A percentile compares a stretch with the other conserved stretches of the same genome.
phyloP scores from a whole-genome alignment of 2,113 vertebrate genomes.

The Saccopteryx bilineata region DNA sequence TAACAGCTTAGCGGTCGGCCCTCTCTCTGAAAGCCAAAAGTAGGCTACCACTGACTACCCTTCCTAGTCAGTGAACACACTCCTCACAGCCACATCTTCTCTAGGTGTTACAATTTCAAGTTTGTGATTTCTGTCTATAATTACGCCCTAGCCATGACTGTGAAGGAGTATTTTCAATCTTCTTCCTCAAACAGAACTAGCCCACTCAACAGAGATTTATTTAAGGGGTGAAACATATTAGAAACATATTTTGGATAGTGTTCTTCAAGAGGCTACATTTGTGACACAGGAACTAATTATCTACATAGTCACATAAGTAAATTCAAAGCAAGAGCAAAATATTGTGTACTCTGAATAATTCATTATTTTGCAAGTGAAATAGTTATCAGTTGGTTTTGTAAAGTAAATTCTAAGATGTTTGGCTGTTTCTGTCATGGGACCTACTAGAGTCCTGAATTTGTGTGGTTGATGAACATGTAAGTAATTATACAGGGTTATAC shows the following conservation, averaged over 20 bases:
- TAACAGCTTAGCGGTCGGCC: not conserved
- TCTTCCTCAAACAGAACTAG: not conserved
- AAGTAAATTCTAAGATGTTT: constrained; percentile 50
- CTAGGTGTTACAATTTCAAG: not conserved
- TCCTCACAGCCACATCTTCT: not conserved
- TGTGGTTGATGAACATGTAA: not conserved
- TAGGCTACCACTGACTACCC: not conserved
- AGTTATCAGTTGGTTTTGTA: constrained; percentile 2
- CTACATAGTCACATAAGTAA: not conserved
- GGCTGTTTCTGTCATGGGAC: not conserved
- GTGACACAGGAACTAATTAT: not conserved
- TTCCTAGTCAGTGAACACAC: not conserved
- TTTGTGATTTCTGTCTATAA: constrained; percentile 27
- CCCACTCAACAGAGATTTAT: constrained; percentile 1
- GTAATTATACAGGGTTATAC: not conserved
- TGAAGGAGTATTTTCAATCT: not conserved
- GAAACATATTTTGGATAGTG: not conserved
- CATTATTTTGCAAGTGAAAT: constrained; percentile 52
- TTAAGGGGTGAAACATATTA: constrained; percentile 1
- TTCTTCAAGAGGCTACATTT: not conserved
- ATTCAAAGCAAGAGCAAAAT: constrained; percentile 11
- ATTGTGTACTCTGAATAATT: not conserved
- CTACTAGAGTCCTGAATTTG: not conserved
- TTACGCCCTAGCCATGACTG: not conserved
- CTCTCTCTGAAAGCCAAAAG: constrained; percentile 35